Conservation (phyloP, 2,888 invertebrate genomes). For the Andrena bucephala region DNA sequence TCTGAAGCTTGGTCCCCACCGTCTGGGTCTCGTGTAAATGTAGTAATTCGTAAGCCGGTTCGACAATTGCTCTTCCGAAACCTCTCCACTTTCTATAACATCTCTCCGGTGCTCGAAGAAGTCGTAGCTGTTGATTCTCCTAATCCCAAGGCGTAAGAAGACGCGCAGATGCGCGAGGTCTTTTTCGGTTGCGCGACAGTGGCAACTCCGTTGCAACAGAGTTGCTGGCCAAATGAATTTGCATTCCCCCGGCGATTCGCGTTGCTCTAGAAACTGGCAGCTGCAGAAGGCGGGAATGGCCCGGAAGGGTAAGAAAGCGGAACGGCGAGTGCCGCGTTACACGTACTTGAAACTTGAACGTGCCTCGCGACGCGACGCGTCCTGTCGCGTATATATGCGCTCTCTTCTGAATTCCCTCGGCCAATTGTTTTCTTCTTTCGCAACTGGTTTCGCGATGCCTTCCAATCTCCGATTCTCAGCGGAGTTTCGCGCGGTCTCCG, state of each 20-base stretch:
- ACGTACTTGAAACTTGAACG: slow-evolving; percentile 75
- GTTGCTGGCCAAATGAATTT: slow-evolving; percentile 54
- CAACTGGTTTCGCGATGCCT: slow-evolving; percentile 29
- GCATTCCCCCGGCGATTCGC: slow-evolving; percentile 53
- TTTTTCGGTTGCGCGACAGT: background rate
- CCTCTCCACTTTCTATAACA: too few species aligned
- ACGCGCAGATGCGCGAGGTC: background rate
- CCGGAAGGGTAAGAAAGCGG: slow-evolving; percentile 84
- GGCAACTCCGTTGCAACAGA: background rate
- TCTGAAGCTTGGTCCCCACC: too few species aligned
- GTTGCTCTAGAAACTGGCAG: slow-evolving; percentile 71
- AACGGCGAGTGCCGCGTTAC: slow-evolving; percentile 78
- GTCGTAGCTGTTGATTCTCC: too few species aligned
- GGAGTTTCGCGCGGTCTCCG: too few species aligned
- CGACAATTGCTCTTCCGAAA: too few species aligned
- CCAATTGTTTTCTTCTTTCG: slow-evolving; percentile 44
- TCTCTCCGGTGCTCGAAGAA: too few species aligned
- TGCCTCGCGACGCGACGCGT: slow-evolving; percentile 62
- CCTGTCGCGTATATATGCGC: slow-evolving; percentile 2
- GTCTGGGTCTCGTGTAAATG: too few species aligned
- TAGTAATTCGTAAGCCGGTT: too few species aligned
- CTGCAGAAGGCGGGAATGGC: slow-evolving; percentile 73
- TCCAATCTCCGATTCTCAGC: background rate
- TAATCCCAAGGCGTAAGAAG: too few species aligned
- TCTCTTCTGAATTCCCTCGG: slow-evolving; percentile 10